A percentile compares a stretch with the other conserved stretches of the same genome.
Conservation (phyloP, 2,113 vertebrate genomes). For the Speoplatyrhinus poulsoni region DNA sequence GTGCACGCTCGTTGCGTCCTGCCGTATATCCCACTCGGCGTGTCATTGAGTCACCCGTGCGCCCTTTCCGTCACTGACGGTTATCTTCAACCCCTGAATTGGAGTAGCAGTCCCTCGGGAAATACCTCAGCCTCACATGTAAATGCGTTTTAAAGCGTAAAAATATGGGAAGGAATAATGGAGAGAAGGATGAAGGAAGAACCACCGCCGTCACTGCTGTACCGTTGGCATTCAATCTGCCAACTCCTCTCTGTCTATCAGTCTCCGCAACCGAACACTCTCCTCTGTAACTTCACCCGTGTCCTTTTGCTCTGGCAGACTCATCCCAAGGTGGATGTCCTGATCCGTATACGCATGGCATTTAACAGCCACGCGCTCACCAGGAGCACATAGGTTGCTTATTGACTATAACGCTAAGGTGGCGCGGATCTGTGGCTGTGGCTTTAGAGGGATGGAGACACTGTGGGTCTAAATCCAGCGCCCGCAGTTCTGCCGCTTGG, state of each 20-base stretch:
- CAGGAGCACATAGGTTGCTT: conserved; percentile 52
- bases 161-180: conserved; percentile 62
- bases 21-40: conserved; percentile 50
- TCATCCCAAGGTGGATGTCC: conserved; percentile 43
- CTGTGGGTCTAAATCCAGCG: neutral
- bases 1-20: conserved; percentile 1
- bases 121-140: conserved; percentile 72
- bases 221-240: conserved; percentile 28
- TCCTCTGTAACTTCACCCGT: conserved; percentile 6
- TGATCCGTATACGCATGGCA: conserved; percentile 71
- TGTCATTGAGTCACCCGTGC: conserved; percentile 66
- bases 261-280: conserved; percentile 32
- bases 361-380: conserved; percentile 56
- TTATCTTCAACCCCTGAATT: conserved; percentile 70
- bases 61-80: conserved; percentile 70
- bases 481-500: neutral
- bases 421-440: conserved; percentile 12
- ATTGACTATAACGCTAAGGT: neutral
- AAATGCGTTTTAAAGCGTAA: conserved; percentile 64
- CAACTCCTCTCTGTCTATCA: conserved; percentile 2
- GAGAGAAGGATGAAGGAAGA: conserved; percentile 47
- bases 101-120: conserved; percentile 66
- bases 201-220: neutral
- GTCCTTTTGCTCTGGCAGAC: conserved; percentile 11
- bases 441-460: neutral